Base-by-base conservation (phyloP, 2,888 invertebrate species). In the Agrochola circellaris region DNA sequence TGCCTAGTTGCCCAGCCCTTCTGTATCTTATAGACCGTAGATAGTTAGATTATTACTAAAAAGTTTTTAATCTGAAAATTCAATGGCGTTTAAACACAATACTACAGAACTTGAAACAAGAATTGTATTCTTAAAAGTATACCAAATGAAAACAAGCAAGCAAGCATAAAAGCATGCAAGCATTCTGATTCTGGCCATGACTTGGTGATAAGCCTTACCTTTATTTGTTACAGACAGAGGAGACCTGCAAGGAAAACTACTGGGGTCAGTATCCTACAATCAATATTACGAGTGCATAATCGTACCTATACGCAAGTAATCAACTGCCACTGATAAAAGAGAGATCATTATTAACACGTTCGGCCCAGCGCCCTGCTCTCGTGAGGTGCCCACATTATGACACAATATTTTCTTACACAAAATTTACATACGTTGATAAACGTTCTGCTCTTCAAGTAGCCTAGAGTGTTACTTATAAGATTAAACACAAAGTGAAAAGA, bases 251-350 rank as follows among this genome's bases (percentile, higher is more conserved):
- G 58, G 71, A 81, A 6, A 88, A 86, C 20, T 92, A 91, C 79
- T 65, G 86, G 60, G 84, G 93, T 92, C 73, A 91, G 90, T 90
- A 79, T 64, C 56, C 51, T 69, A n/a, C 9, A 65, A 66, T 65
- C 23, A 66, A 73, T 68, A 64, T 56, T 23, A 23, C 34, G 6
- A 73, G 1, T 23, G 3, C 17, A 73, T n/a, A 56, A 75, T 30
- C 38, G 23, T 26, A 54, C 23, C 7, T 38, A 23, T 30, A 30
- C 30, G 17, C 30, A 20, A 17, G n/a, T 48, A 60, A 73, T 68
- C 73, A 26, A 30, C 17, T 45, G 17, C n/a, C 17, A 30, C 23
- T 69, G 30, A 73, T 56, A 56, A 56, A 17, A 34, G 11, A 68
- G 34, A 56, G 23, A 54, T 38, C n/a, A 20, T 56, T 62, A 45